Conservation (phyloP, 92 coral and sea anemone species). For the Epizoanthus illoricatus region DNA sequence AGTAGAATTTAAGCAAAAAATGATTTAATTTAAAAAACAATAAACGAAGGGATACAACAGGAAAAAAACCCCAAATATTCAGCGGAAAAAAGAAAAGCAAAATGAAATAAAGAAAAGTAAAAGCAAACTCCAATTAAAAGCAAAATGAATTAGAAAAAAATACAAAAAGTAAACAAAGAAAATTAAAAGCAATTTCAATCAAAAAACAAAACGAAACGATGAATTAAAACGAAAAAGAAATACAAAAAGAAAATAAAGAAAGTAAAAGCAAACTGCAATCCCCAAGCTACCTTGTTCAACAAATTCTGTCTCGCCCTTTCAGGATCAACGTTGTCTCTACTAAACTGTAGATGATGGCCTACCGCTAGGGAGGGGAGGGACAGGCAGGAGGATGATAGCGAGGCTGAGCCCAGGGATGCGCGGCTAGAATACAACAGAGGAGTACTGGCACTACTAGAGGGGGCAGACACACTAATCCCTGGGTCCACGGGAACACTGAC, state of each 20-base stretch:
- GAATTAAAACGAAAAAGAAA: background rate
- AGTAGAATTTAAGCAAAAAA: too few species aligned
- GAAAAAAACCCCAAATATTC: background rate
- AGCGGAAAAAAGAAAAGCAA: background rate
- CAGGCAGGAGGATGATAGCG: slow-evolving; percentile 75
- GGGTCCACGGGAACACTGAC: slow-evolving; percentile 49
- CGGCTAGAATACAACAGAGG: slow-evolving; percentile 61
- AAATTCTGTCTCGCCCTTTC: slow-evolving; percentile 71
- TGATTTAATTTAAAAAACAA: too few species aligned
- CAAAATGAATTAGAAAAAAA: background rate
- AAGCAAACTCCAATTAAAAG: background rate
- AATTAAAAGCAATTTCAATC: slow-evolving; percentile 38
- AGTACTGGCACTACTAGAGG: slow-evolving; percentile 61
- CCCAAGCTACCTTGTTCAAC: slow-evolving; percentile 63
- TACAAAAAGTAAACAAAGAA: slow-evolving; percentile 41
- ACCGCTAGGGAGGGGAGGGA: slow-evolving; percentile 84
- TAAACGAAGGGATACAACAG: too few species aligned
- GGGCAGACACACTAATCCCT: slow-evolving; percentile 56
- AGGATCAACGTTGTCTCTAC: slow-evolving; percentile 58
- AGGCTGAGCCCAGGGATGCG: slow-evolving; percentile 59
- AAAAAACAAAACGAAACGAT: too few species aligned
- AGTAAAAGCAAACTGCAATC: slow-evolving; percentile 34
- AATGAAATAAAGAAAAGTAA: background rate
- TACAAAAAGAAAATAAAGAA: slow-evolving; percentile 41
- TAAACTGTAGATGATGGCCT: slow-evolving; percentile 71